Base-by-base conservation (phyloP, 1,140 invertebrate species). In the Acromyrmex heyeri region DNA sequence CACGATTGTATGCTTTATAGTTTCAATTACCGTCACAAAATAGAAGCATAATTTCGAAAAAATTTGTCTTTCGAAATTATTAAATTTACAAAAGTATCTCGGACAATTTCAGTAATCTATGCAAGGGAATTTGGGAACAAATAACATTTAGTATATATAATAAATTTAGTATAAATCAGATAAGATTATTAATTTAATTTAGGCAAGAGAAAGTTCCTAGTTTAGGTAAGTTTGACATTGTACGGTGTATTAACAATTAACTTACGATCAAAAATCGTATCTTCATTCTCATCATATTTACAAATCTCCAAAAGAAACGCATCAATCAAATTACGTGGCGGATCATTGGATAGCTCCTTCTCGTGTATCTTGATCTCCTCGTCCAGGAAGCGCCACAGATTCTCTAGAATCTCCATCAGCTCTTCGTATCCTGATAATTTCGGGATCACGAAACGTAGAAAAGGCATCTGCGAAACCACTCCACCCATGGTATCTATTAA, bases 261-360 rank as follows among this genome's bases (percentile, higher is more conserved):
- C 93, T 91, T 50, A 95, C 94, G 87, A 73, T 94, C 92, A 53
- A 93, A 95, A 24, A 91, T 91, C 0, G 85, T 79, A 21, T 91
- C 70, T 7, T 87, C 21, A 10, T 85, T 72, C 0, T 76, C 55
- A 8, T 73, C 50, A 14, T 50, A 24, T 50, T 50, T 69, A 69
- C 0, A 69, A 69, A 96, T 96, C 93, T 97, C 96, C 81, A 96
- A 94, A 16, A 98, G 93, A 92, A 97, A 97, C 12, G 96, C 95
- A 87, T 98, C 97, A 64, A 98, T 97, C 55, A 98, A 96, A 93
- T 98, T 97, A 87, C 96, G 94, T 5, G 96, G 96, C 61, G 96
- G 92, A 50, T 95, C 94, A 0, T 92, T 86, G 27, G 96, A 93
- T 16, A 96, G 27, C 0, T 57, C 91, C 4, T 93, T 95, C 86